A percentile compares a stretch with the other conserved stretches of the same genome.
phyloP scores from a whole-genome alignment of 2,888 invertebrate genomes.

The Beris morrisii region DNA sequence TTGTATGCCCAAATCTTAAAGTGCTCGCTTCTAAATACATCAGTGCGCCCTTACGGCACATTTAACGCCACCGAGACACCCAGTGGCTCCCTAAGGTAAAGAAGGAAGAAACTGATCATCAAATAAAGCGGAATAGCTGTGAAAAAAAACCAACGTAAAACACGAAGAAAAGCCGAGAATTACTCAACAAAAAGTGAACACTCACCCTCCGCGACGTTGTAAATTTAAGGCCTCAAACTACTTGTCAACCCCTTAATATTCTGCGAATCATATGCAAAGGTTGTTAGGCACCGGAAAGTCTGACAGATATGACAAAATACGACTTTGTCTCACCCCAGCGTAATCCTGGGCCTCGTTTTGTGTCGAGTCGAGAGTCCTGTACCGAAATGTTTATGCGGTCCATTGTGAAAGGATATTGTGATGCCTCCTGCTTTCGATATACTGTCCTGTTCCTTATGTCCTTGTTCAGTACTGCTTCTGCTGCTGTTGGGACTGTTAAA shows the following conservation, averaged over 20 bases:
- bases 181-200: slow-evolving; percentile 10
- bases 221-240: slow-evolving; percentile 46
- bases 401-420: slow-evolving; percentile 18
- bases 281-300: slow-evolving; percentile 41
- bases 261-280: slow-evolving; percentile 39
- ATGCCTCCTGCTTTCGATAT: not conserved
- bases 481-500: no score
- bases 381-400: slow-evolving; percentile 14
- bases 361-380: slow-evolving; percentile 4
- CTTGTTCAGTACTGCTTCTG: no score
- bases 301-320: slow-evolving; percentile 42
- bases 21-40: slow-evolving; percentile 11
- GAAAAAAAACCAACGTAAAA: not conserved
- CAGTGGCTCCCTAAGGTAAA: slow-evolving; percentile 7
- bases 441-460: no score
- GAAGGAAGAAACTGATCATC: slow-evolving; percentile 5
- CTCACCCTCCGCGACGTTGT: slow-evolving; percentile 36
- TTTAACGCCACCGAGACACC: slow-evolving; percentile 20
- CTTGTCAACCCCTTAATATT: slow-evolving; percentile 35
- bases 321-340: slow-evolving; percentile 37
- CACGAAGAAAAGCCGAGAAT: slow-evolving; percentile 13
- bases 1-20: not conserved
- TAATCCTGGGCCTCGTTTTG: not conserved
- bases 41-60: slow-evolving; percentile 15
- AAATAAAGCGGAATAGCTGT: slow-evolving; percentile 1